Evolutionary conservation across 2,888 invertebrate species (phyloP).

Genomic region (Actias luna): DNA sequence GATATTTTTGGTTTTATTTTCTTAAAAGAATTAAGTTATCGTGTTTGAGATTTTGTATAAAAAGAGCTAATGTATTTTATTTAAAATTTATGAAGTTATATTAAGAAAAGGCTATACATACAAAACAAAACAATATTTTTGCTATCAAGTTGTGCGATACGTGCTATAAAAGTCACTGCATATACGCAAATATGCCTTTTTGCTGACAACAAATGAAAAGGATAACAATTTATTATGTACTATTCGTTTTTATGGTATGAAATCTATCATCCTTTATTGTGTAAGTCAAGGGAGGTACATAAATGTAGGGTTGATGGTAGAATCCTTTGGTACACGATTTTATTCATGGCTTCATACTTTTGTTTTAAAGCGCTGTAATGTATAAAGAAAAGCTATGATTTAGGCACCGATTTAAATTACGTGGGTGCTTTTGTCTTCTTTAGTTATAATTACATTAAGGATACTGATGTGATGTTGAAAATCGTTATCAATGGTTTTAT

Average conservation of each 20-base stretch:
- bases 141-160: background rate
- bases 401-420: no score
- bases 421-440: no score
- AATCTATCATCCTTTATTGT: conserved; percentile 37
- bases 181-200: conserved; percentile 22
- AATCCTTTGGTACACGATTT: conserved; percentile 5
- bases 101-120: no score
- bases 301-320: conserved; percentile 25
- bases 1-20: background rate
- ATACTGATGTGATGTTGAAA: no score
- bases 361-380: no score
- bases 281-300: conserved; percentile 36
- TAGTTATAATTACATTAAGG: no score
- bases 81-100: no score
- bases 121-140: conserved; percentile 1
- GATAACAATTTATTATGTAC: conserved; percentile 32
- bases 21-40: background rate
- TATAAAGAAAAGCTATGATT: no score
- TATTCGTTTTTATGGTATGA: conserved; percentile 36
- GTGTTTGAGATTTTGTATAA: background rate
- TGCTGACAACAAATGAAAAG: conserved; percentile 33
- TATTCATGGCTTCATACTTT: no score
- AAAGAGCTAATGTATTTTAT: no score
- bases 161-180: conserved; percentile 21
- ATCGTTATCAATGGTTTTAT: no score